A percentile compares a stretch with the other conserved stretches of the same genome.
These are phyloP conservation scores for Nineta flava DNA, from an alignment of 2,888 invertebrate species.

Conservation along the genomic window DNA sequence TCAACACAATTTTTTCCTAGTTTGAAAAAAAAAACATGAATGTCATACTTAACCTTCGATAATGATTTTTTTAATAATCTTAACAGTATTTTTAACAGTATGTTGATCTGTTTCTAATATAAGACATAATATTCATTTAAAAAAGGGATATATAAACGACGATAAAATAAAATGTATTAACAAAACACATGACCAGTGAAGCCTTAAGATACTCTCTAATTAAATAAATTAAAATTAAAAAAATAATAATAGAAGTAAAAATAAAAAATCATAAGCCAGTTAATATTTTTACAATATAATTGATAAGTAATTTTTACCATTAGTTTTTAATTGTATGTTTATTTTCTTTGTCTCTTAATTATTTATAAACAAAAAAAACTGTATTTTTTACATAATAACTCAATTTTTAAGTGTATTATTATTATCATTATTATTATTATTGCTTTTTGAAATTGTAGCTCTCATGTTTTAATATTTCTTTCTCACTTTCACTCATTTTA, in stretches of 20 bases:
- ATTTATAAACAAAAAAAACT: conserved; percentile 7
- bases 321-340: background rate
- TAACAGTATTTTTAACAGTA: no score
- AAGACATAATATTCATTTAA: no score
- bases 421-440: conserved; percentile 33
- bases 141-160: no score
- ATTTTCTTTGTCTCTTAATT: conserved; percentile 1
- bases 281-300: conserved; percentile 1
- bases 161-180: background rate
- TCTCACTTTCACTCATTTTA: background rate
- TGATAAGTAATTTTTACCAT: conserved; percentile 2
- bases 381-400: conserved; percentile 27
- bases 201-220: conserved; percentile 3
- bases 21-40: no score
- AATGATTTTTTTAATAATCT: no score
- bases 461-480: background rate
- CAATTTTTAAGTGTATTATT: conserved; percentile 33
- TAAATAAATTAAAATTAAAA: background rate
- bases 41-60: no score
- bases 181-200: conserved; percentile 2
- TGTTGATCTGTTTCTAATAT: no score
- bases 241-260: no score
- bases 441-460: conserved; percentile 26
- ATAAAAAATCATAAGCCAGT: conserved; percentile 1
- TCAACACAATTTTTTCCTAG: no score